These are phyloP conservation scores for Acleris emargana DNA, from an alignment of 2,888 invertebrate species.

Conservation along the genomic window DNA sequence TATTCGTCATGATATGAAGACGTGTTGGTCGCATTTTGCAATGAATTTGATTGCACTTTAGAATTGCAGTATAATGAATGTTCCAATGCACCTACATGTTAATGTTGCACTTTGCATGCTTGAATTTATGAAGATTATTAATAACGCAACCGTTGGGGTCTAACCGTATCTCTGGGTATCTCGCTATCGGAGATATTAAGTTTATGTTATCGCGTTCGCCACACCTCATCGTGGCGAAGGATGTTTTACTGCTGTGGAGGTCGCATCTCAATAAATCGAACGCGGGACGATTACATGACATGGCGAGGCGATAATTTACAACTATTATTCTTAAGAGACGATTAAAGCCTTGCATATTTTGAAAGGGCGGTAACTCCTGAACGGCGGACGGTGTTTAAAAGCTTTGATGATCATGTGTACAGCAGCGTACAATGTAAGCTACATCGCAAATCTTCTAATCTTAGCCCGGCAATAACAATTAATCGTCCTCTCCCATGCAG, in stretches of 20 bases:
- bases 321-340: constrained; percentile 60
- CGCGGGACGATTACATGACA: constrained; percentile 64
- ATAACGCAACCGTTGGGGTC: neutral
- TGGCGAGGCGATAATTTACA: constrained; percentile 63
- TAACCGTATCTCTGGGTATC: constrained; percentile 35
- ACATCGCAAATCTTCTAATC: constrained; percentile 15
- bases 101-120: neutral
- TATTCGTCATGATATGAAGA: constrained; percentile 8
- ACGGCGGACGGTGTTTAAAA: constrained; percentile 10
- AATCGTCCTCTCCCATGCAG: constrained; percentile 38
- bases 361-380: constrained; percentile 40
- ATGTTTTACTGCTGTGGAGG: constrained; percentile 58
- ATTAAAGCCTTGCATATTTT: constrained; percentile 53
- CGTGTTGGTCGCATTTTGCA: neutral
- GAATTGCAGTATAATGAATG: neutral
- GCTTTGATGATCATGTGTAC: constrained; percentile 18
- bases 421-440: constrained; percentile 22
- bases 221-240: constrained; percentile 47
- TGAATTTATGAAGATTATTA: constrained; percentile 1
- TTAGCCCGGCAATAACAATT: constrained; percentile 45
- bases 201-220: constrained; percentile 47
- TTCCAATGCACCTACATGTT: neutral
- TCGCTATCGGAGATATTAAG: constrained; percentile 45
- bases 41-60: constrained; percentile 1
- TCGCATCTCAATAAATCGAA: constrained; percentile 58